Conservation (phyloP, 1,140 invertebrate genomes). For the Mactra quadrangularis region DNA sequence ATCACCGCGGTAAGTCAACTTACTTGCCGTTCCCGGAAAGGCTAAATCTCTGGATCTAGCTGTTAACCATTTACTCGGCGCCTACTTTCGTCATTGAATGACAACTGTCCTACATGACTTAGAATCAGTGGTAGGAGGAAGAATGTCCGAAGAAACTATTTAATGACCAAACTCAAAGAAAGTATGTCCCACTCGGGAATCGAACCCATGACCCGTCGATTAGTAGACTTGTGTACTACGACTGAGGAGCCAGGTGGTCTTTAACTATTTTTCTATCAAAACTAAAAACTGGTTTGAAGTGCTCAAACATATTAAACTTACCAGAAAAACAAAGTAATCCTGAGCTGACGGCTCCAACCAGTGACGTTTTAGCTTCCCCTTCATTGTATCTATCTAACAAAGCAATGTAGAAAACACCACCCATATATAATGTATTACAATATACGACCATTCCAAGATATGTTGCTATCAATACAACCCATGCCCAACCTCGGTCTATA, state of each 20-base stretch:
- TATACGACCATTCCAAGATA: constrained; percentile 32
- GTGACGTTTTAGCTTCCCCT: constrained; percentile 35
- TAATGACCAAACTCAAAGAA: too few species aligned
- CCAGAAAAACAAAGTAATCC: constrained; percentile 32
- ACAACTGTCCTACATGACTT: too few species aligned
- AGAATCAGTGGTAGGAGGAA: too few species aligned
- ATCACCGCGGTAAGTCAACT: too few species aligned
- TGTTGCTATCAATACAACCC: constrained; percentile 14
- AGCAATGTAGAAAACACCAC: constrained; percentile 33
- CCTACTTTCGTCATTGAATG: too few species aligned
- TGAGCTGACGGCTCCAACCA: constrained; percentile 27
- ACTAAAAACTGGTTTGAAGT: neutral
- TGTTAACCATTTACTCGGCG: too few species aligned
- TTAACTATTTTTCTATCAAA: neutral
- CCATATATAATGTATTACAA: constrained; percentile 36
- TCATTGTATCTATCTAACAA: constrained; percentile 21
- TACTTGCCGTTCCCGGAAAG: too few species aligned
- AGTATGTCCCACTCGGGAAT: too few species aligned
- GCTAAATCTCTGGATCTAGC: too few species aligned
- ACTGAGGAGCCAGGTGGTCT: neutral
- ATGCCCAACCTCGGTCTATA: constrained; percentile 45
- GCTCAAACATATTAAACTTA: neutral
- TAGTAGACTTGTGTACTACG: neutral
- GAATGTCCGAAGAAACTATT: neutral
- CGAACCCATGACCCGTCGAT: too few species aligned